A percentile compares a stretch with the other conserved stretches of the same genome.
Evolutionary conservation across 1,140 invertebrate genomes (phyloP).

Genomic region (Druon quercuslanigerum): DNA sequence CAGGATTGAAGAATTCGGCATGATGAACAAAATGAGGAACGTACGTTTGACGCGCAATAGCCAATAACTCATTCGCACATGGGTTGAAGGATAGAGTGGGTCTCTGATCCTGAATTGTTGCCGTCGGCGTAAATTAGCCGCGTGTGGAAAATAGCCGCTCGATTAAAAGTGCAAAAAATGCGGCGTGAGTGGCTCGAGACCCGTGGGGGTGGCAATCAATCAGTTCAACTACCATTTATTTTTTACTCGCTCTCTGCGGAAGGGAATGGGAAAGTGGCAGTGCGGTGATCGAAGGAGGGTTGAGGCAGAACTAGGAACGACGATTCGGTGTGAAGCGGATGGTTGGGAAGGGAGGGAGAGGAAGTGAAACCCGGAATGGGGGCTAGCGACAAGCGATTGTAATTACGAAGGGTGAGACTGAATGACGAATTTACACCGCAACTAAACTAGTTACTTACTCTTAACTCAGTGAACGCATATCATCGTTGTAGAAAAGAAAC

Average conservation of each 20-base stretch:
- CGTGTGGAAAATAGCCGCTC: conserved; percentile 26
- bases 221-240: conserved; percentile 29
- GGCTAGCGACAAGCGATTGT: conserved; percentile 25
- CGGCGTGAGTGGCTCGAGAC: conserved; percentile 13
- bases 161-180: conserved; percentile 26
- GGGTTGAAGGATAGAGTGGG: conserved; percentile 4
- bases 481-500: neutral
- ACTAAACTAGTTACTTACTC: conserved; percentile 25
- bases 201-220: conserved; percentile 25
- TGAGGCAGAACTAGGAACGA: conserved; percentile 20
- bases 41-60: conserved; percentile 4
- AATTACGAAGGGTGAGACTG: conserved; percentile 19
- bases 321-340: conserved; percentile 11
- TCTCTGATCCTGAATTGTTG: conserved; percentile 27
- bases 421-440: conserved; percentile 27
- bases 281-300: conserved; percentile 14
- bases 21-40: conserved; percentile 8
- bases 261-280: conserved; percentile 13
- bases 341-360: too few species aligned
- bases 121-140: conserved; percentile 27
- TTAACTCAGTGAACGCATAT: conserved; percentile 8
- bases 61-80: conserved; percentile 8
- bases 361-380: neutral
- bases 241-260: conserved; percentile 8
- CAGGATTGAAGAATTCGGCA: neutral